phyloP scores from a whole-genome alignment of 92 coral and sea anemone species.

The Montipora capitata region DNA sequence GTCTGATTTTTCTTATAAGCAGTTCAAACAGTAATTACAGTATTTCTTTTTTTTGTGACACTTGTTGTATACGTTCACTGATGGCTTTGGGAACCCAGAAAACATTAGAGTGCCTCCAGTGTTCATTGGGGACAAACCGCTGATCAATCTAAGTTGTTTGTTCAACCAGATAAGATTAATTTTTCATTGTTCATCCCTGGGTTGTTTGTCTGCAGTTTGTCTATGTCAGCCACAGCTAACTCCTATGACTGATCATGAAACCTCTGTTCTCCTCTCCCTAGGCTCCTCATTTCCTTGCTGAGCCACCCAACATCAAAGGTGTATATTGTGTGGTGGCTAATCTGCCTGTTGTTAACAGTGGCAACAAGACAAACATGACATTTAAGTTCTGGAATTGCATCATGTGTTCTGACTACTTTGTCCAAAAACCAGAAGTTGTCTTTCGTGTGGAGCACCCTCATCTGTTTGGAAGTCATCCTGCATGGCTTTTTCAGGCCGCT shows the following conservation, averaged over 20 bases:
- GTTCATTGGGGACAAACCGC: no score
- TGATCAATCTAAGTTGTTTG: no score
- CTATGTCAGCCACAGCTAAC: slow-evolving; percentile 21
- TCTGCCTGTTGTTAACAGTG: slow-evolving; percentile 88
- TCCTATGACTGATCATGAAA: slow-evolving; percentile 61
- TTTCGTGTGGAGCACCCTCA: slow-evolving; percentile 96
- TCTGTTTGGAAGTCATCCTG: slow-evolving; percentile 93
- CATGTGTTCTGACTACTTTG: slow-evolving; percentile 97
- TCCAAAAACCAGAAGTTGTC: slow-evolving; percentile 95
- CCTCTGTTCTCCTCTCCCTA: slow-evolving; percentile 93
- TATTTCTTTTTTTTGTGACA: no score
- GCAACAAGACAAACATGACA: slow-evolving; percentile 89
- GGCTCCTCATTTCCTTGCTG: slow-evolving; percentile 87
- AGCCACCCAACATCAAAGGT: slow-evolving; percentile 83
- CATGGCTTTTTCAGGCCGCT: slow-evolving; percentile 98
- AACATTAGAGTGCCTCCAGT: no score
- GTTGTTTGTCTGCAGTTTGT: neutral
- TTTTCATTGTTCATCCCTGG: neutral
- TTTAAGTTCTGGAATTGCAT: slow-evolving; percentile 99
- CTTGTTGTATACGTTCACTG: no score
- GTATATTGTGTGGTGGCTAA: slow-evolving; percentile 94
- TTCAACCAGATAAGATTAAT: neutral
- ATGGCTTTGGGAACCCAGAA: no score
- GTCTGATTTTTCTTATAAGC: neutral
- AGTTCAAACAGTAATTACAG: neutral